Percentiles rank a stretch among this genome's conserved stretches.
These are phyloP conservation scores for Heliocidaris tuberculata DNA, from an alignment of 35 echinoderm and acorn worm species.

Conservation along the genomic window DNA sequence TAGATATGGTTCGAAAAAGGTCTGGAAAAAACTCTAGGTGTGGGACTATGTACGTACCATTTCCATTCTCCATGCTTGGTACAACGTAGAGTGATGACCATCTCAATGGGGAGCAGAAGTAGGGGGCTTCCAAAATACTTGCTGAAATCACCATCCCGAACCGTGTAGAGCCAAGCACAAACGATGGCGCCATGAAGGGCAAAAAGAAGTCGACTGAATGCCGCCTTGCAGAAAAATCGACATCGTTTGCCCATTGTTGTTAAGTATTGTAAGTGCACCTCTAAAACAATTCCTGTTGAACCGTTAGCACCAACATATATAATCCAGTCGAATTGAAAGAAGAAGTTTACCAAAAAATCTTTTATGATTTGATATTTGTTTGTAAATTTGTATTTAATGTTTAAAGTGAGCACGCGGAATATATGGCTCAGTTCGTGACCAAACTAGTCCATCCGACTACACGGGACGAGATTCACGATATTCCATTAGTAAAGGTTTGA, in stretches of 20 bases:
- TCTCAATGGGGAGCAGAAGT: slow-evolving; percentile 45
- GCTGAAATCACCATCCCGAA: not conserved
- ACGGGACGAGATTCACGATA: not conserved
- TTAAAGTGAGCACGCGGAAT: not conserved
- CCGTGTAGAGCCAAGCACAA: not conserved
- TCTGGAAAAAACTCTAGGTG: too few species aligned
- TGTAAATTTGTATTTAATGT: not conserved
- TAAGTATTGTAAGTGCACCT: not conserved
- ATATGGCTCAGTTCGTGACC: not conserved
- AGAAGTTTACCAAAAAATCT: not conserved
- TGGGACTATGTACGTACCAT: slow-evolving; percentile 57
- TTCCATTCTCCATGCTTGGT: slow-evolving; percentile 84
- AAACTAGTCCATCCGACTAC: not conserved
- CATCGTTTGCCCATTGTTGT: not conserved
- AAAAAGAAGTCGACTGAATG: not conserved
- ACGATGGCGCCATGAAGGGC: not conserved
- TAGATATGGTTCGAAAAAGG: too few species aligned
- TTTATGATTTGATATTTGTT: not conserved
- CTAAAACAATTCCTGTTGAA: not conserved
- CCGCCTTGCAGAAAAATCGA: not conserved
- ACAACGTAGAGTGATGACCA: slow-evolving; percentile 70
- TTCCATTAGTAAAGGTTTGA: not conserved
- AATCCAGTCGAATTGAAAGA: not conserved
- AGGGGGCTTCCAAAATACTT: not conserved
- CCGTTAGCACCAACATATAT: not conserved